A percentile compares a stretch with the other conserved stretches of the same genome.
Evolutionary conservation across 2,888 invertebrate species (phyloP).

Genomic region (Megaustenia siamemsis): DNA sequence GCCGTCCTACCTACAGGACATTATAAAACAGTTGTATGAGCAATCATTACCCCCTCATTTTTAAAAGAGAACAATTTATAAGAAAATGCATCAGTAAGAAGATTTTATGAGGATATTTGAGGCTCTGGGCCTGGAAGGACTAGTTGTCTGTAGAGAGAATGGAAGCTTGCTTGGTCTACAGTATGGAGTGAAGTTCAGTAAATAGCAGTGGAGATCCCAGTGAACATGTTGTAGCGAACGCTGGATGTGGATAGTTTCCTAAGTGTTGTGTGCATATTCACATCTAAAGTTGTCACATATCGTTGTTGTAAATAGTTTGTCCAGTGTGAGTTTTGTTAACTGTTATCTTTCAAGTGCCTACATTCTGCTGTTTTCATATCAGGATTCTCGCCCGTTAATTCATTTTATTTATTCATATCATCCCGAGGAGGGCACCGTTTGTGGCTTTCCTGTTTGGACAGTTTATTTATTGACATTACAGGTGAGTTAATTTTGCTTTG

Average conservation of each 20-base stretch:
- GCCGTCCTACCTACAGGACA: neutral
- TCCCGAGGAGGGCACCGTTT: neutral
- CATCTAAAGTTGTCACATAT: neutral
- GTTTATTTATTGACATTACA: neutral
- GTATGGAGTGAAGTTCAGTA: neutral
- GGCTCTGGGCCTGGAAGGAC: neutral
- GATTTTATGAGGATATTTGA: neutral
- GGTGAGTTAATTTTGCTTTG: neutral
- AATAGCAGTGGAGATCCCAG: neutral
- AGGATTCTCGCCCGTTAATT: neutral
- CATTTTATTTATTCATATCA: neutral
- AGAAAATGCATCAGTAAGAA: neutral
- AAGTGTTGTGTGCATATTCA: neutral
- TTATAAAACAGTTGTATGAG: no score
- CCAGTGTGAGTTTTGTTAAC: neutral
- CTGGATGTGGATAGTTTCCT: neutral
- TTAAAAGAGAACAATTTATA: neutral
- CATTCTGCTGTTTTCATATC: neutral
- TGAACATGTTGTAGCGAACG: constrained; percentile 7
- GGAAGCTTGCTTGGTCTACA: neutral
- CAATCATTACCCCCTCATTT: neutral
- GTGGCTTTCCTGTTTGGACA: neutral
- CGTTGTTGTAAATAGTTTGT: constrained; percentile 43
- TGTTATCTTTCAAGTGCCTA: constrained; percentile 45
- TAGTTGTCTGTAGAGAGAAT: neutral